These are phyloP conservation scores for Plumapathes pennacea DNA, from an alignment of 92 coral and sea anemone species.

Conservation along the genomic window DNA sequence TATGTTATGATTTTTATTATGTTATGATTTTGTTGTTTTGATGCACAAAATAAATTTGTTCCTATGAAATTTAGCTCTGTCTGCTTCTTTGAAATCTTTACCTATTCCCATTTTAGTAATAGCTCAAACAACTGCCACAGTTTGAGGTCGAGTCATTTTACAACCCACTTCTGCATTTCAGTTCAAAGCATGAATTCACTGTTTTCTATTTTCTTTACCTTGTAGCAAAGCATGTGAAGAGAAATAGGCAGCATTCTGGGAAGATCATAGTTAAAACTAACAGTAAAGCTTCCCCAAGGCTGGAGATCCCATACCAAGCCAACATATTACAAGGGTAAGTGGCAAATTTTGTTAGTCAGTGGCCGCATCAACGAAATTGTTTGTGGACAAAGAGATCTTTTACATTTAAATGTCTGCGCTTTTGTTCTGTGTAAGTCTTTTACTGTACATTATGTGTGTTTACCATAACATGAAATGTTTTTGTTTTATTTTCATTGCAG, in stretches of 20 bases:
- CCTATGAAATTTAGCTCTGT: too few species aligned
- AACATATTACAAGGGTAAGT: constrained; percentile 93
- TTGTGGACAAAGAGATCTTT: not conserved
- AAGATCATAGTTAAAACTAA: constrained; percentile 75
- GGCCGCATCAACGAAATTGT: not conserved
- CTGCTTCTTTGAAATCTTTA: too few species aligned
- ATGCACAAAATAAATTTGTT: too few species aligned
- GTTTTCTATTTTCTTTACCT: too few species aligned
- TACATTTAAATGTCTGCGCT: not conserved
- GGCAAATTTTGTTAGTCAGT: too few species aligned
- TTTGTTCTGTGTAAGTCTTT: not conserved
- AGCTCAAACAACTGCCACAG: too few species aligned
- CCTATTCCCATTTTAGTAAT: too few species aligned
- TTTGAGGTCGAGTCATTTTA: too few species aligned
- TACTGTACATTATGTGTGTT: not conserved
- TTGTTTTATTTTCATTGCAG: constrained; percentile 31
- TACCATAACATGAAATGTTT: not conserved
- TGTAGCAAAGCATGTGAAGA: constrained; percentile 84
- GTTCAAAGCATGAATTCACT: too few species aligned
- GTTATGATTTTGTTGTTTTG: too few species aligned
- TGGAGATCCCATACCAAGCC: constrained; percentile 89
- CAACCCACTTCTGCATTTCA: too few species aligned
- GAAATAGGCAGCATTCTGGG: constrained; percentile 76
- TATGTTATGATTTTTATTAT: too few species aligned
- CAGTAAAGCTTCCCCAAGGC: constrained; percentile 72